Evolutionary conservation across 2,113 vertebrate genomes (phyloP).

Genomic region (Salvelinus fontinalis): DNA sequence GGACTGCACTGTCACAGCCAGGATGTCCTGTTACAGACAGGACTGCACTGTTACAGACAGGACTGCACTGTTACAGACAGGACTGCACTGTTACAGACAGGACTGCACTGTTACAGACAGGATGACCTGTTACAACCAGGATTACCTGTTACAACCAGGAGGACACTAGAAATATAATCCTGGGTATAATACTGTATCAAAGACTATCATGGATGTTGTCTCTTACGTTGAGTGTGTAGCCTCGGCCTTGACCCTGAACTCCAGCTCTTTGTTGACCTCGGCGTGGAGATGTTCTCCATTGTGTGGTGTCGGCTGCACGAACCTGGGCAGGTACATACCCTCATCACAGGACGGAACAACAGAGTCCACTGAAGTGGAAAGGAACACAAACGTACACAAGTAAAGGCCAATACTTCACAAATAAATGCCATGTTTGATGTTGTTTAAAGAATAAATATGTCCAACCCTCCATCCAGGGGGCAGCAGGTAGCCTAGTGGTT

Average conservation of each 20-base stretch:
- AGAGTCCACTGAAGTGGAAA: slow-evolving; percentile 55
- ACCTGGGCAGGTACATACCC: slow-evolving; percentile 57
- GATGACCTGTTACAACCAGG: too few species aligned
- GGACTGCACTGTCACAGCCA: too few species aligned
- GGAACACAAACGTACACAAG: neutral
- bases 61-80: too few species aligned
- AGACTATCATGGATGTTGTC: neutral
- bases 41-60: too few species aligned
- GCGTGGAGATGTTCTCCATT: slow-evolving; percentile 44
- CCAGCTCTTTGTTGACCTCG: slow-evolving; percentile 51
- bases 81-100: too few species aligned
- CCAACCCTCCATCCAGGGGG: neutral
- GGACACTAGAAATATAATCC: too few species aligned
- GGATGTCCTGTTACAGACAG: too few species aligned
- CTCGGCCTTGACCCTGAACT: slow-evolving; percentile 58
- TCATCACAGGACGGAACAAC: slow-evolving; percentile 55
- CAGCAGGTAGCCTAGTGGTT: too few species aligned
- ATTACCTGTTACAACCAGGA: too few species aligned
- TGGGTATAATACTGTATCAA: too few species aligned
- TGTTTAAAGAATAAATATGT: too few species aligned
- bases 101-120: too few species aligned
- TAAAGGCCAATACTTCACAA: neutral
- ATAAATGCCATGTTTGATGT: neutral
- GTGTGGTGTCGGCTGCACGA: slow-evolving; percentile 57
- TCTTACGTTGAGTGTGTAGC: slow-evolving; percentile 48